Evolutionary conservation across 2,113 vertebrate species (phyloP).

Genomic region (Apodemus speciosus): DNA sequence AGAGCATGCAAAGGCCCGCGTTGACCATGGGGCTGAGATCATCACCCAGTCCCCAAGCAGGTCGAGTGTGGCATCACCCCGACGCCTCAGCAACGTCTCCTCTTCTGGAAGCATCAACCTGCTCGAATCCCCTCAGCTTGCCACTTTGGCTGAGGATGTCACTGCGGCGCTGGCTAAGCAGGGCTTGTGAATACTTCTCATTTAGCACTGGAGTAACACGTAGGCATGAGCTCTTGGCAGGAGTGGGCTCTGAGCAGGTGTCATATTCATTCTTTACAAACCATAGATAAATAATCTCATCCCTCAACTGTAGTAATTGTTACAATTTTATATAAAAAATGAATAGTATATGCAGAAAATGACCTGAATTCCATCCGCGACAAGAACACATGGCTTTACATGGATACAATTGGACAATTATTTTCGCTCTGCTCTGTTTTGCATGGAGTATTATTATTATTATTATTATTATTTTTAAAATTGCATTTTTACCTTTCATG

Average conservation of each 20-base stretch:
- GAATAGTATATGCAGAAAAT: constrained; percentile 86
- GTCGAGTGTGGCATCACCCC: constrained; percentile 93
- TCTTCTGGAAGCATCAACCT: constrained; percentile 98
- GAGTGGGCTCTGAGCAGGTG: constrained; percentile 89
- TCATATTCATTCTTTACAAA: constrained; percentile 85
- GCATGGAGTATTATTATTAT: constrained; percentile 89
- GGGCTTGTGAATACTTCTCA: constrained; percentile 94
- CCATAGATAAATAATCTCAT: constrained; percentile 85
- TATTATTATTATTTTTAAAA: constrained; percentile 82
- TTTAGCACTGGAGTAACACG: constrained; percentile 81
- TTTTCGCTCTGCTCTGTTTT: constrained; percentile 91
- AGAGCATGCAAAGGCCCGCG: constrained; percentile 94
- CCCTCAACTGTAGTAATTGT: constrained; percentile 87
- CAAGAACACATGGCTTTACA: constrained; percentile 87
- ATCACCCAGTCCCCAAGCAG: constrained; percentile 91
- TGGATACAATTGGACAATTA: constrained; percentile 86
- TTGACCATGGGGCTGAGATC: constrained; percentile 97
- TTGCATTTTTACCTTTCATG: constrained; percentile 89
- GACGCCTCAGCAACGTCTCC: constrained; percentile 94
- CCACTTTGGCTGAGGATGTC: constrained; percentile 97
- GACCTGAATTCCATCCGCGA: constrained; percentile 86
- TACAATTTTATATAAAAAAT: constrained; percentile 81
- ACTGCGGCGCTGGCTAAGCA: constrained; percentile 98
- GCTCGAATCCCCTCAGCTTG: constrained; percentile 95
- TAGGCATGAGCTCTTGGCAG: constrained; percentile 89